Evolutionary conservation across 2,888 invertebrate species (phyloP).

Genomic region (Volucella inflata): DNA sequence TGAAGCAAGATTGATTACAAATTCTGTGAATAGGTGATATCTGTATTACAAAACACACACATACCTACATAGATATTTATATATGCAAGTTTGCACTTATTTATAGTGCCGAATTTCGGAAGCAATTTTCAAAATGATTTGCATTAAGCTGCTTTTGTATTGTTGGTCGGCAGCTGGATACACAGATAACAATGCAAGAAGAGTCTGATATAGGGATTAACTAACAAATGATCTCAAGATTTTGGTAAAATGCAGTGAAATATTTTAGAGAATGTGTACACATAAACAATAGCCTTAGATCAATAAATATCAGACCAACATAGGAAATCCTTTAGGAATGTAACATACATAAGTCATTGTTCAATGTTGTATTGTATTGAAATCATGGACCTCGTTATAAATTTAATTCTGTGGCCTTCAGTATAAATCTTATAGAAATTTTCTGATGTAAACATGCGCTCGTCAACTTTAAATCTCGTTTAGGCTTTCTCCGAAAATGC

Average conservation of each 20-base stretch:
- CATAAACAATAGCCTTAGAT: too few species aligned
- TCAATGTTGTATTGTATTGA: too few species aligned
- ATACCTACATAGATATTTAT: too few species aligned
- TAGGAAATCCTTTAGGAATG: too few species aligned
- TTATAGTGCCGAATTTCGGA: neutral
- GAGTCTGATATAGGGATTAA: slow-evolving; percentile 27
- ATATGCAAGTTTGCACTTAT: neutral
- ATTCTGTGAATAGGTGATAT: slow-evolving; percentile 20
- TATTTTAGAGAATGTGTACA: slow-evolving; percentile 4
- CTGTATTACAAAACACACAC: neutral
- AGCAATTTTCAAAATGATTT: slow-evolving; percentile 39
- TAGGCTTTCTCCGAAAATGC: too few species aligned
- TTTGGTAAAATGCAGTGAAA: slow-evolving; percentile 25
- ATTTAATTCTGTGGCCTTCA: too few species aligned
- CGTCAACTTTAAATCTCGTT: too few species aligned
- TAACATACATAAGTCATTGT: too few species aligned
- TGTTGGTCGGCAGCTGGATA: slow-evolving; percentile 10
- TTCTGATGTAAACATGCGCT: too few species aligned
- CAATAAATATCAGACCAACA: too few species aligned
- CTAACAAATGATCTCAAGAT: slow-evolving; percentile 30
- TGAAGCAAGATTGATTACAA: slow-evolving; percentile 29
- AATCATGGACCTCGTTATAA: too few species aligned
- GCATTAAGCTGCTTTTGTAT: slow-evolving; percentile 51
- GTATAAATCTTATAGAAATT: too few species aligned
- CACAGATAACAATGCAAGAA: neutral